Evolutionary conservation across 2,797 vertebrate genomes (phyloP), one percentile per base, ranked within the genome.

Genomic region (Pteropus rufus): DNA sequence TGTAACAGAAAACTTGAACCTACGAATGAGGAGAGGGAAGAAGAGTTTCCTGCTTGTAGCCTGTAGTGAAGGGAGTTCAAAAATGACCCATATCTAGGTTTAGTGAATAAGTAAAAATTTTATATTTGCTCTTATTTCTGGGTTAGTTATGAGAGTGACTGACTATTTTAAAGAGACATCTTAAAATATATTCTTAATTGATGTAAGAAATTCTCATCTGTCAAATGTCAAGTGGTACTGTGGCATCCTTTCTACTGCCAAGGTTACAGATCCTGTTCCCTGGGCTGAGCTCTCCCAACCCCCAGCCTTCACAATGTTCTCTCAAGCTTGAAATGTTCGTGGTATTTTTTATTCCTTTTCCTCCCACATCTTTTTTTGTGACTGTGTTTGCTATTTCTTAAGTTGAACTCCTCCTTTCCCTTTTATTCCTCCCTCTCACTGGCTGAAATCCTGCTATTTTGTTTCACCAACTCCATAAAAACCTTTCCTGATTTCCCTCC

Each of bases 31-130:
- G 67, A 62, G 29, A 65, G 79, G n/a, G 29, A 85, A 85, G 52
- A 92, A 75, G 16, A n/a, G 14, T 91, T 95, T 95, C 76, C 12
- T 95, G 18, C 69, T 65, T 87, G 11, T 76, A 46, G 52, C 93
- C 36, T 86, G 4, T 69, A 82, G n/a, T 49, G 26, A 93, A n/a
- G 39, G 5, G 44, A 18, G 10, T 62, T 87, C 1, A 67, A 4
- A 69, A 88, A 54, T 92, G 79, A 49, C 65, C 85, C 36, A 64
- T 31, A 39, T 21, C 34, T 84, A 49, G 62, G 39, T 58, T 88
- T 87, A 79, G 39, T 64, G 67, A 80, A 0, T n/a, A 49, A 9
- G 44, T 85, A 69, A 69, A 92, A 52, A 41, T 89, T 86, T 91
- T 93, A 80, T 91, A 80, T 73, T 93, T 88, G 82, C 31, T 70